Base-by-base conservation (phyloP, 2,113 vertebrate genomes). In the Sinocyclocheilus grahami region DNA sequence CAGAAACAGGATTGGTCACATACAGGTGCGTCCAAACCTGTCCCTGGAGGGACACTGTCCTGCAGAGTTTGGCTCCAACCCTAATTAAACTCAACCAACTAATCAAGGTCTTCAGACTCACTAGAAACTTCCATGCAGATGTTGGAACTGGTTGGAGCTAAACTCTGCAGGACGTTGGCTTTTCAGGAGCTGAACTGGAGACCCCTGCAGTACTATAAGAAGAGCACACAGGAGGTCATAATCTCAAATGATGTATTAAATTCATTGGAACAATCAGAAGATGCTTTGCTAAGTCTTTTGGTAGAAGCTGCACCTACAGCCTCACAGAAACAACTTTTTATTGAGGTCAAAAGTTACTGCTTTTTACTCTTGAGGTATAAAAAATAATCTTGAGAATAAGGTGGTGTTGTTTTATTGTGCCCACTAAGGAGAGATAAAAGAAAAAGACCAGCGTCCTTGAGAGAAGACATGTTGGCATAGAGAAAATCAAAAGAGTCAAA, bases 401-500 rank as follows among this genome's bases (percentile, higher is more conserved):
- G 46, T 75, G 77, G 77, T 39, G 71, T 65, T 82, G 53, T 78
- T 86, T 84, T 77, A 84, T 79, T 42, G 78, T 39, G 51, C 33
- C 58, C 76, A 72, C 82, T 18, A 33, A 78, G 75, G 33, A 51
- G 48, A 84, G 82, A 42, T 71, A n/a, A 84, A 84, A 33, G 18
- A 55, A 30, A 24, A 20, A 84, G 42, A 76, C 46, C 48, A 55
- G 10, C 1, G 9, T n/a, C 33, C 77, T 65, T 82, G 71, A 30
- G 42, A 86, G 39, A 67, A 74, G 53, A 74, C 55, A 8, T 74
- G 60, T 20, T 39, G 58, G 62, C 48, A 79, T 16, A 5, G 16
- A 22, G 16, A 75, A 74, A 39, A 85, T 65, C 58, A 78, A 83
- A 72, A 78, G 76, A 20, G 53, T 10, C 27, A 12, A 7, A 30